Evolutionary conservation across 2,888 invertebrate species (phyloP).

Genomic region (Cistogaster globosa): DNA sequence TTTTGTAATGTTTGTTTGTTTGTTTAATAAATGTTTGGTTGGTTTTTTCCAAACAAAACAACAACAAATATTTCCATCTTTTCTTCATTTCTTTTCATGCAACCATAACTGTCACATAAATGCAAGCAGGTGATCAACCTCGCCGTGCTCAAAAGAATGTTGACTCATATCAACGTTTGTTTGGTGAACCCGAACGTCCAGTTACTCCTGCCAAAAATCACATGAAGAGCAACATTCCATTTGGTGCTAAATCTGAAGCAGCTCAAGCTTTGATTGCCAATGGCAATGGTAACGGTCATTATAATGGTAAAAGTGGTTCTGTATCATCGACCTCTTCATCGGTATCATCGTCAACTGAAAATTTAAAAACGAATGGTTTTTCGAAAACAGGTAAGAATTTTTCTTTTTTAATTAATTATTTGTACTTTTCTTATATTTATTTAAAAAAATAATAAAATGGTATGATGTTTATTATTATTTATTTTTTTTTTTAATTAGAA

Average conservation of each 20-base stretch:
- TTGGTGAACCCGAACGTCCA: conserved; percentile 85
- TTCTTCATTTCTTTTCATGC: conserved; percentile 27
- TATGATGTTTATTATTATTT: neutral
- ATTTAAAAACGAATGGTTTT: conserved; percentile 80
- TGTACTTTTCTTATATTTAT: no score
- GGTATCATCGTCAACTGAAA: conserved; percentile 81
- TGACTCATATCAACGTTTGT: conserved; percentile 85
- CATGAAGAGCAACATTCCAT: conserved; percentile 85
- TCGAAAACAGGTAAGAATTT: conserved; percentile 79
- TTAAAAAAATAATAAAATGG: no score
- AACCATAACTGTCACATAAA: neutral
- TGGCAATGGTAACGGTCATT: conserved; percentile 77
- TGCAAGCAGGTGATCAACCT: conserved; percentile 79
- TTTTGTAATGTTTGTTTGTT: conserved; percentile 37
- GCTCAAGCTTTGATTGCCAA: conserved; percentile 78
- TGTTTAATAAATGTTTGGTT: conserved; percentile 34
- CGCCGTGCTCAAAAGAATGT: conserved; percentile 82
- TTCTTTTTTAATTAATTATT: neutral
- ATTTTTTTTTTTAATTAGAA: no score
- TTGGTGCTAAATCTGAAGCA: conserved; percentile 82
- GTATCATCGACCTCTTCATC: conserved; percentile 81
- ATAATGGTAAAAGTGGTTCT: conserved; percentile 80
- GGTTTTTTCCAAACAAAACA: conserved; percentile 38
- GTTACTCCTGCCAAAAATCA: conserved; percentile 84
- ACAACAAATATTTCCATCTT: conserved; percentile 54